phyloP scores from a whole-genome alignment of 2,888 invertebrate genomes.

The Coenonympha glycerion region DNA sequence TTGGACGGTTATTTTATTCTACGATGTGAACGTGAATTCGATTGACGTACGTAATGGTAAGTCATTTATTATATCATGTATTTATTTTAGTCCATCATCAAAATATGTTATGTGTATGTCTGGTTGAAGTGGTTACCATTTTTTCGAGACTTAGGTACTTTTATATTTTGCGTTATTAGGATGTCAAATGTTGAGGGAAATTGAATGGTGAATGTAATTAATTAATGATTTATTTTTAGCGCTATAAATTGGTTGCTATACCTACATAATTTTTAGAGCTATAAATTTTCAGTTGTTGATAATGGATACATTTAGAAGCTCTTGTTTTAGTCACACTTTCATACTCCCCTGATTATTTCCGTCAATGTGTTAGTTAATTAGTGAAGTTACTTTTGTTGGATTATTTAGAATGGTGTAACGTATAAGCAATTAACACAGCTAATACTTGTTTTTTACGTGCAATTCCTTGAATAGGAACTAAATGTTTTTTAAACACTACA shows the following conservation, averaged over 20 bases:
- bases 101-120: conserved; percentile 12
- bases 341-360: not conserved
- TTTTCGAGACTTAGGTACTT: not conserved
- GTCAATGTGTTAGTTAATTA: not conserved
- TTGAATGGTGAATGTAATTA: conserved; percentile 25
- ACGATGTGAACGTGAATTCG: conserved; percentile 57
- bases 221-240: conserved; percentile 8
- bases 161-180: not conserved
- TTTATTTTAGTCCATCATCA: conserved; percentile 12
- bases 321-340: conserved; percentile 5
- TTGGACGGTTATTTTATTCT: conserved; percentile 31
- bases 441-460: too few relatives aligned
- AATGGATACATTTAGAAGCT: too few relatives aligned
- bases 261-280: not conserved
- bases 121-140: not conserved
- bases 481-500: too few relatives aligned
- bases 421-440: too few relatives aligned
- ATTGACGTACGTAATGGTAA: conserved; percentile 47
- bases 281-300: not conserved
- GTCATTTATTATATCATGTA: conserved; percentile 34
- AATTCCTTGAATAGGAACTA: too few relatives aligned
- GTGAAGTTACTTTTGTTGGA: not conserved
- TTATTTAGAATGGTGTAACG: too few relatives aligned
- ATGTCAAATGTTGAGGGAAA: not conserved
- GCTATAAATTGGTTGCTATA: conserved; percentile 19